phyloP scores from a whole-genome alignment of 2,113 vertebrate genomes.

The Planiliza haematocheilus region DNA sequence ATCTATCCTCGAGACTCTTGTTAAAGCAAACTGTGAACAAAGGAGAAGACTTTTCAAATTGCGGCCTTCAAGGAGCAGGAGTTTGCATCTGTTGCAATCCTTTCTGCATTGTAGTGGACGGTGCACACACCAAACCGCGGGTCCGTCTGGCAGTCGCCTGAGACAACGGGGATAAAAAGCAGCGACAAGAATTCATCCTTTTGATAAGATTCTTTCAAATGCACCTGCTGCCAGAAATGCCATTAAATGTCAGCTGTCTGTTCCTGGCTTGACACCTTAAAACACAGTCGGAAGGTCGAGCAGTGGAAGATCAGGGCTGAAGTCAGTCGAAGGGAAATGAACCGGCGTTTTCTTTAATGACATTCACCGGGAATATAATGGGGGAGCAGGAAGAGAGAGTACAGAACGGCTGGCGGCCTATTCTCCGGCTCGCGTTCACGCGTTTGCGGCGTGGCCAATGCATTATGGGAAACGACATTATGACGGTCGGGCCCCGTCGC shows the following conservation, averaged over 20 bases:
- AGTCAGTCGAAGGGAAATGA: slow-evolving; percentile 20
- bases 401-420: slow-evolving; percentile 2
- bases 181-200: slow-evolving; percentile 35
- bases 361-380: slow-evolving; percentile 43
- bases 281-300: slow-evolving; percentile 38
- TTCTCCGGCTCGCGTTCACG: slow-evolving; percentile 25
- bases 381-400: not conserved
- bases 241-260: slow-evolving; percentile 72
- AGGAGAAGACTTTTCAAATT: not conserved
- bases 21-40: slow-evolving; percentile 47
- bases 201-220: slow-evolving; percentile 69
- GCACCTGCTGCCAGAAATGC: slow-evolving; percentile 68
- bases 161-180: slow-evolving; percentile 25
- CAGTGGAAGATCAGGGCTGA: slow-evolving; percentile 10
- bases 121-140: not conserved
- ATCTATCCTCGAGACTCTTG: slow-evolving; percentile 45
- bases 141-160: slow-evolving; percentile 40
- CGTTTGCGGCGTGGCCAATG: slow-evolving; percentile 8
- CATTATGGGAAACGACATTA: slow-evolving; percentile 25
- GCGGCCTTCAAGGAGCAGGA: slow-evolving; percentile 15
- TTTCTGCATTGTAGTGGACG: not conserved
- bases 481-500: slow-evolving; percentile 12
- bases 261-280: slow-evolving; percentile 47
- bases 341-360: slow-evolving; percentile 36
- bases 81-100: not conserved